phyloP scores from a whole-genome alignment of 2,113 vertebrate genomes.

The Atrichornis clamosus region DNA sequence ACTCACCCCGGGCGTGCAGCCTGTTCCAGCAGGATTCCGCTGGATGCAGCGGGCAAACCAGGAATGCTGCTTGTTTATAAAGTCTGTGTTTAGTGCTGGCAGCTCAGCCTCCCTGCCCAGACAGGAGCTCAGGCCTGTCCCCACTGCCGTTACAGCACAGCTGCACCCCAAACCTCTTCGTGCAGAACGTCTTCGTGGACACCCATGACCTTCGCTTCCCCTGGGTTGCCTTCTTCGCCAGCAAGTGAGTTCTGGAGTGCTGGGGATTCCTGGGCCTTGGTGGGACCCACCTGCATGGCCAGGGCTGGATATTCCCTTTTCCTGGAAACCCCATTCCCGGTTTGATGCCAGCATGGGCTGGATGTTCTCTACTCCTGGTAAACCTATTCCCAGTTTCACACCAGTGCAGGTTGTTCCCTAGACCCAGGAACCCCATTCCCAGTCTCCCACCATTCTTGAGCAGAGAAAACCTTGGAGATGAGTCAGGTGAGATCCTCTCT shows the following conservation, averaged over 20 bases:
- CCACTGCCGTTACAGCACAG: slow-evolving; percentile 75
- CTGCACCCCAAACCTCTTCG: slow-evolving; percentile 96
- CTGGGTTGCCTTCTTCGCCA: slow-evolving; percentile 98
- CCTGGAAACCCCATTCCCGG: background rate
- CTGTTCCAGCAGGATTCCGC: background rate
- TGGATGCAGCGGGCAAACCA: accelerated
- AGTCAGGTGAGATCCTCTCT: no score
- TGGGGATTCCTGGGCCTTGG: accelerated
- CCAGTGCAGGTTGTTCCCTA: background rate
- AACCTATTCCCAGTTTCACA: background rate
- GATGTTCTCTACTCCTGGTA: background rate
- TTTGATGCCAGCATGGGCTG: background rate
- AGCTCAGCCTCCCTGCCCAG: background rate
- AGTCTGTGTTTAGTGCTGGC: background rate
- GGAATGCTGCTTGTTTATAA: background rate
- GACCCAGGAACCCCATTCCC: background rate
- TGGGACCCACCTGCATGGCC: background rate
- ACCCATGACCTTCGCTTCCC: slow-evolving; percentile 96
- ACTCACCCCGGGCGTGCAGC: background rate
- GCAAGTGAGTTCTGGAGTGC: slow-evolving; percentile 81
- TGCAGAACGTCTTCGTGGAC: slow-evolving; percentile 98
- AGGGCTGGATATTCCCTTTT: background rate
- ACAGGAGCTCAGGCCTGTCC: background rate
- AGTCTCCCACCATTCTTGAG: background rate
- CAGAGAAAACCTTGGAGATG: background rate